These are phyloP conservation scores for Bombus sylvicola DNA, from an alignment of 1,140 invertebrate species.

Conservation along the genomic window DNA sequence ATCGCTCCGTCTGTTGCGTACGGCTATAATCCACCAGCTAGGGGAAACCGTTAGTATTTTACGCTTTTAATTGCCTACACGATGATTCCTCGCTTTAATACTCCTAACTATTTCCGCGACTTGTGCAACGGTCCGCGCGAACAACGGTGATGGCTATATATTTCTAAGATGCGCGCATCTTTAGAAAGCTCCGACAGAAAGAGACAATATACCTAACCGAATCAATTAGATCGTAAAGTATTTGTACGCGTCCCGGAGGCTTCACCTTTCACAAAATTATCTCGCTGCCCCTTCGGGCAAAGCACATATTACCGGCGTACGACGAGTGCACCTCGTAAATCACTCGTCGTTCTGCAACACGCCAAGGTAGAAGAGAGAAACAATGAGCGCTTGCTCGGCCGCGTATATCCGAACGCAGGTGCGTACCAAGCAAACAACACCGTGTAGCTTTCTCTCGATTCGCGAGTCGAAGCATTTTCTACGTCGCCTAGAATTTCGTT, in stretches of 20 bases:
- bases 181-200: background rate
- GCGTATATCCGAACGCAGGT: conserved; percentile 6
- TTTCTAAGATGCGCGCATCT: background rate
- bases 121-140: background rate
- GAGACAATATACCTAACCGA: conserved; percentile 15
- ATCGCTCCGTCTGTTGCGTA: conserved; percentile 31
- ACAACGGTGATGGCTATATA: background rate
- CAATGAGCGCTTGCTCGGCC: conserved; percentile 39
- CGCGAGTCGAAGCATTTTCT: background rate
- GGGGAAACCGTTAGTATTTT: conserved; percentile 66
- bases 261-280: conserved; percentile 54
- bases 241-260: conserved; percentile 15
- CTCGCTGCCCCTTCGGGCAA: conserved; percentile 27
- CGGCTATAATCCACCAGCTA: conserved; percentile 40
- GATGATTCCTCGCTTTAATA: background rate
- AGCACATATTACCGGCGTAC: conserved; percentile 39
- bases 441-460: background rate
- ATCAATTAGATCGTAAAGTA: conserved; percentile 35
- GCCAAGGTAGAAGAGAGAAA: conserved; percentile 42
- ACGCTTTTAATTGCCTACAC: conserved; percentile 52
- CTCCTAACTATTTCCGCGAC: background rate
- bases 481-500: background rate
- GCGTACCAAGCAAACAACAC: background rate
- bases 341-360: conserved; percentile 54
- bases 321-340: conserved; percentile 61